Evolutionary conservation across 1,140 invertebrate species (phyloP).

Genomic region (Teleopsis dalmanni): DNA sequence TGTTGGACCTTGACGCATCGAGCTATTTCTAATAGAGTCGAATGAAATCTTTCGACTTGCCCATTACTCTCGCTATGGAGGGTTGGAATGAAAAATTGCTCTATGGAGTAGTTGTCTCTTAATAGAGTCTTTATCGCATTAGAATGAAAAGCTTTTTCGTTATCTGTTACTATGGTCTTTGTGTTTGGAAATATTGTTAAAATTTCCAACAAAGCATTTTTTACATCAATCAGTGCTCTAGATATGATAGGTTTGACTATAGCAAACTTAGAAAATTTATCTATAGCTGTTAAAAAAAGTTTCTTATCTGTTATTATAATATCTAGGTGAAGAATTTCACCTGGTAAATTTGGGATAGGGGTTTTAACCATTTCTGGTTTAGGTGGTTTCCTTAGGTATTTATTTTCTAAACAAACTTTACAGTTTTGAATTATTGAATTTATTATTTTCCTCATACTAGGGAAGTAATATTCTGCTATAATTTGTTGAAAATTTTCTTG

Average conservation of each 20-base stretch:
- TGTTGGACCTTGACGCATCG: slow-evolving; percentile 4
- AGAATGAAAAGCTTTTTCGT: not conserved
- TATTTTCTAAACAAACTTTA: not conserved
- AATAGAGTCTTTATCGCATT: not conserved
- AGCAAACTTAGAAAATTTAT: slow-evolving; percentile 5
- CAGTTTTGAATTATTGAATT: slow-evolving; percentile 28
- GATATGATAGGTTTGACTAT: slow-evolving; percentile 1
- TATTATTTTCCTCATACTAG: not conserved
- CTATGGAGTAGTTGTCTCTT: not conserved
- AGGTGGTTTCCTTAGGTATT: not conserved
- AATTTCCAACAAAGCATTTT: slow-evolving; percentile 1
- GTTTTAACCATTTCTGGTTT: not conserved
- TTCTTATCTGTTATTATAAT: not conserved
- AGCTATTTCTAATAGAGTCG: slow-evolving; percentile 2
- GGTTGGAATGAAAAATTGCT: slow-evolving; percentile 4
- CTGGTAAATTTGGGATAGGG: not conserved
- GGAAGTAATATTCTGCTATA: not conserved
- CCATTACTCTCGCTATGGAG: slow-evolving; percentile 4
- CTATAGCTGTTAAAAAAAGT: not conserved
- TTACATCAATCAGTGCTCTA: slow-evolving; percentile 3
- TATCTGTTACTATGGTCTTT: not conserved
- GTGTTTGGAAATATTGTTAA: not conserved
- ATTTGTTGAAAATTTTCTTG: slow-evolving; percentile 1
- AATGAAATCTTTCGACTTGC: slow-evolving; percentile 6
- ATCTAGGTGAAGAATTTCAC: not conserved